phyloP scores from a whole-genome alignment of 2,113 vertebrate species.

The Hassar affinis region DNA sequence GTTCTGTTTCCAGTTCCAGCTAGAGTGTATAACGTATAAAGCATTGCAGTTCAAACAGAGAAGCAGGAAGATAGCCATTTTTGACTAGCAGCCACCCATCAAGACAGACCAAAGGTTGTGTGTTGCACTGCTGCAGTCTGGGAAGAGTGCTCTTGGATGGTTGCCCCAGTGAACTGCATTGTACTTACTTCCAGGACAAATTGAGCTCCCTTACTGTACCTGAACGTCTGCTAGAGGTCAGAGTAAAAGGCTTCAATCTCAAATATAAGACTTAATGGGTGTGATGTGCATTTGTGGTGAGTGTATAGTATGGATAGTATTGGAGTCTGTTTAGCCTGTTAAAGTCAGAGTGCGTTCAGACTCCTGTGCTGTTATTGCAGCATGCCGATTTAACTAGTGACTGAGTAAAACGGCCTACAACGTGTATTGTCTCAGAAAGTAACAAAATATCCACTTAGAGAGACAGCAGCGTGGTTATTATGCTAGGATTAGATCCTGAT shows the following conservation, averaged over 20 bases:
- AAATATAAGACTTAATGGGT: neutral
- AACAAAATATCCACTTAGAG: neutral
- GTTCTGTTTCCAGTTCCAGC: constrained; percentile 20
- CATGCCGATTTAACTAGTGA: neutral
- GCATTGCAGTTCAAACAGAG: constrained; percentile 24
- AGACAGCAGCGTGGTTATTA: neutral
- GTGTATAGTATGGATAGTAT: neutral
- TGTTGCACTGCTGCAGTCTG: constrained; percentile 20
- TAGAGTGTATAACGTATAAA: constrained; percentile 52
- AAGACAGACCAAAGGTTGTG: neutral
- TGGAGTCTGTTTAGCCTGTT: neutral
- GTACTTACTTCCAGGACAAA: constrained; percentile 36
- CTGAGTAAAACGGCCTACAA: neutral
- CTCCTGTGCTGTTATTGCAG: neutral
- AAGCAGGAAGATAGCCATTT: neutral
- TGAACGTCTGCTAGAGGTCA: constrained; percentile 11
- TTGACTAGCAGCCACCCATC: neutral
- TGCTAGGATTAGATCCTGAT: neutral
- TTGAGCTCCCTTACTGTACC: constrained; percentile 12
- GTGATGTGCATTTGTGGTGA: neutral
- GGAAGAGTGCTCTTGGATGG: constrained; percentile 33
- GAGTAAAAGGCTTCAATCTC: neutral
- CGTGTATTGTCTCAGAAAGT: neutral
- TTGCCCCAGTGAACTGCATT: constrained; percentile 41
- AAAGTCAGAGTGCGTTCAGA: neutral